These are phyloP conservation scores for Calliphora vomitoria DNA, from an alignment of 2,888 invertebrate genomes.

Conservation along the genomic window DNA sequence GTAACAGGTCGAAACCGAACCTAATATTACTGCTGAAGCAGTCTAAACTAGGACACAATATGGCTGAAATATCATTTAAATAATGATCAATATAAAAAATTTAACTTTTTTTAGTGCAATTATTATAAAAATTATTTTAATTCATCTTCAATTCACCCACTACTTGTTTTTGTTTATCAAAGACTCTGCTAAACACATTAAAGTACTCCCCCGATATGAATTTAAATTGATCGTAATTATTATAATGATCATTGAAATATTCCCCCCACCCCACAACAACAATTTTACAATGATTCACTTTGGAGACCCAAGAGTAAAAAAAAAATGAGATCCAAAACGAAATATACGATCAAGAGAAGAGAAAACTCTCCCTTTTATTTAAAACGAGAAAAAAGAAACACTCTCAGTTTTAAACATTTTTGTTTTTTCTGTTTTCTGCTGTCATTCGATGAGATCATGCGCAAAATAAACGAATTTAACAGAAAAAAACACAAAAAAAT, in stretches of 20 bases:
- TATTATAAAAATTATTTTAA: too few relatives aligned
- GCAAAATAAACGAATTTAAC: slow-evolving; percentile 60
- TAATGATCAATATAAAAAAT: too few relatives aligned
- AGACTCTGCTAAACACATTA: neutral
- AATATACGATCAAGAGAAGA: neutral
- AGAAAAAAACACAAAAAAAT: neutral
- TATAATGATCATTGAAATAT: slow-evolving; percentile 17
- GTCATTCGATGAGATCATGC: slow-evolving; percentile 70
- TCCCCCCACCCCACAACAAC: neutral
- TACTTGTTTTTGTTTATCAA: neutral
- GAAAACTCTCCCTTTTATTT: neutral
- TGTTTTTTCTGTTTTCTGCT: slow-evolving; percentile 25
- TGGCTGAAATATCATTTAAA: too few relatives aligned
- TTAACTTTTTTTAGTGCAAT: too few relatives aligned
- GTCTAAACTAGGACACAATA: too few relatives aligned
- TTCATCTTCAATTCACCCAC: neutral
- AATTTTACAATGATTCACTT: neutral
- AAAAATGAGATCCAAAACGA: neutral
- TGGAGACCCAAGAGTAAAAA: slow-evolving; percentile 39
- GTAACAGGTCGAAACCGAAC: too few relatives aligned
- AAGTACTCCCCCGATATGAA: neutral
- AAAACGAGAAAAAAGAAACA: too few relatives aligned
- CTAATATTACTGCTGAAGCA: too few relatives aligned
- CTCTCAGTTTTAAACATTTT: slow-evolving; percentile 44
- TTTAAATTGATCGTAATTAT: slow-evolving; percentile 27